These are phyloP conservation scores for Thamnophis sirtalis DNA, from an alignment of 2,113 vertebrate species.

Conservation along the genomic window DNA sequence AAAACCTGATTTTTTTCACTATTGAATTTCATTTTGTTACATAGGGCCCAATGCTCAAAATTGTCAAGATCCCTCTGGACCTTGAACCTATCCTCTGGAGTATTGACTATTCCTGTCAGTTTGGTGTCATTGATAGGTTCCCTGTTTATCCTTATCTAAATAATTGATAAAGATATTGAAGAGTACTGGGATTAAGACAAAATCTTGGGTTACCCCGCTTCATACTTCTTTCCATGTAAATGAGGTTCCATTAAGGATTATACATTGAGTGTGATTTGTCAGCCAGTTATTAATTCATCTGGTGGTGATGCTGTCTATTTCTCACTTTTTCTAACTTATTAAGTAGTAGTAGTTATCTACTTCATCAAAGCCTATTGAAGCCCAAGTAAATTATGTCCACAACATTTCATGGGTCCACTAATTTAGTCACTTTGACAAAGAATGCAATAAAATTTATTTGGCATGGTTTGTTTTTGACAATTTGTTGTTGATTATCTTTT, in stretches of 20 bases:
- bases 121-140: too few relatives aligned
- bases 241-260: neutral
- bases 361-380: neutral
- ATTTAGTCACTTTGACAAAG: neutral
- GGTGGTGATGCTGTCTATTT: neutral
- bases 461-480: neutral
- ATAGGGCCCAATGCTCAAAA: too few relatives aligned
- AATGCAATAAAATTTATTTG: neutral
- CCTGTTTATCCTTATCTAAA: too few relatives aligned
- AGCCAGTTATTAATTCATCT: neutral
- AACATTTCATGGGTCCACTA: neutral
- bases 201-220: too few relatives aligned
- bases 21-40: too few relatives aligned
- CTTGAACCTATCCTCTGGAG: too few relatives aligned
- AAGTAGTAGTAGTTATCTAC: neutral
- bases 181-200: too few relatives aligned
- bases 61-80: too few relatives aligned
- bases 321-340: neutral
- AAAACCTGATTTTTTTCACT: too few relatives aligned
- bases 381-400: neutral
- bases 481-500: neutral
- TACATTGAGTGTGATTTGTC: neutral
- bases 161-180: too few relatives aligned
- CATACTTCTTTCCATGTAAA: too few relatives aligned
- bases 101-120: too few relatives aligned